Base-by-base conservation (phyloP, 2,113 vertebrate genomes). In the Sylvietta virens region DNA sequence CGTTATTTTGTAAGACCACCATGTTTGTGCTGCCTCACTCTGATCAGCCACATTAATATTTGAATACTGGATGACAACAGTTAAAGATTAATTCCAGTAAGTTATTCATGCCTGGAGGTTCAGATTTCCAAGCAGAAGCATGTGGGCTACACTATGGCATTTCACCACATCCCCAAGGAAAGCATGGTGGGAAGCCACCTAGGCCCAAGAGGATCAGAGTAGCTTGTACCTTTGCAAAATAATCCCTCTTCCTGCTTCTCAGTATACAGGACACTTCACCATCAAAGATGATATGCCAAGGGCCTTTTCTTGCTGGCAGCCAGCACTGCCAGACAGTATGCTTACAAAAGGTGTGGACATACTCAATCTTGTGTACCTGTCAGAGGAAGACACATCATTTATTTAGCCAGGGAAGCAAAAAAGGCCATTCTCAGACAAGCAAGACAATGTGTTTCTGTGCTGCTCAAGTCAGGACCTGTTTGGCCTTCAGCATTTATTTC, bases 51-150 rank as follows among this genome's bases (percentile, higher is more conserved):
- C 86, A 77, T 84, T 76, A 87, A 79, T 92, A 79, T 74, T 76
- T 91, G 89, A 95, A 91, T 89, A 79, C 69, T 42, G 77, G 48
- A 81, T 89, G 69, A 84, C 91, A 95, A 88, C 45, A 67, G 51
- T 18, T 79, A 37, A 91, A 92, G 89, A 96, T 91, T 91, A 96
- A 91, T 95, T 95, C 74, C 87, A 62, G 65, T 47, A 89, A 96
- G 86, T 94, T 94, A 89, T 85, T 89, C 84, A 69, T 0, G 37
- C 77, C 91, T 65, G 45, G 42, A 92, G 81, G 84, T 73, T 94
- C 78, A 72, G 23, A 85, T 85, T 92, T 79, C 66, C 80, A 96
- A 84, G 89, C 23, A 94, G 77, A 95, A 87, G 13, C 33, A 77
- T 73, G 79, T 82, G 61, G 77, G 60, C 60, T 64, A 84, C 27